A percentile compares a stretch with the other conserved stretches of the same genome.
These are phyloP conservation scores for Monopterus albus DNA, from an alignment of 2,113 vertebrate species.

Conservation along the genomic window DNA sequence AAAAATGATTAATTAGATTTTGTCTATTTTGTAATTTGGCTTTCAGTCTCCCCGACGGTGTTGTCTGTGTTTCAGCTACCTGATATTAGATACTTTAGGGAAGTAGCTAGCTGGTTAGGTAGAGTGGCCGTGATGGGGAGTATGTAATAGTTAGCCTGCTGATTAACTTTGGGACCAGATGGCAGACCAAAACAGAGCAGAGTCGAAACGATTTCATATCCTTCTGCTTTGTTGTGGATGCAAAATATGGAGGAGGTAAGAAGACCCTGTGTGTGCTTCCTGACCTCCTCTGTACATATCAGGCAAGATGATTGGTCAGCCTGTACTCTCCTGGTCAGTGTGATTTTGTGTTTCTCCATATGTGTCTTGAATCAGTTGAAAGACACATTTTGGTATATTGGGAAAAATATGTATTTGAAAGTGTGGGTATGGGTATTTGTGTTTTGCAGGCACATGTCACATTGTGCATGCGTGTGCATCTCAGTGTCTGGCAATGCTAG, in stretches of 20 bases:
- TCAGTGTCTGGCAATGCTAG: slow-evolving; percentile 69
- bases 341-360: slow-evolving; percentile 10
- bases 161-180: slow-evolving; percentile 64
- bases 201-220: slow-evolving; percentile 61
- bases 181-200: slow-evolving; percentile 68
- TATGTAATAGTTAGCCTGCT: slow-evolving; percentile 55
- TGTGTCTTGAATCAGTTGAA: slow-evolving; percentile 10
- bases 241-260: slow-evolving; percentile 78
- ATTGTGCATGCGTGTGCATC: slow-evolving; percentile 50
- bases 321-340: slow-evolving; percentile 5
- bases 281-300: slow-evolving; percentile 34
- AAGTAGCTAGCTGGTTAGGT: slow-evolving; percentile 64
- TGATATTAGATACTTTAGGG: slow-evolving; percentile 44
- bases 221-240: slow-evolving; percentile 78
- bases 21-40: slow-evolving; percentile 71
- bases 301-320: slow-evolving; percentile 5
- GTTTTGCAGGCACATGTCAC: slow-evolving; percentile 69
- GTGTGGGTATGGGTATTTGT: slow-evolving; percentile 58
- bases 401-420: slow-evolving; percentile 6
- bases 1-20: slow-evolving; percentile 76
- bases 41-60: not conserved
- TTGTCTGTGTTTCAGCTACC: slow-evolving; percentile 46
- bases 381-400: not conserved
- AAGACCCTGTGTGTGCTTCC: slow-evolving; percentile 45
- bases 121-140: slow-evolving; percentile 55